Evolutionary conservation across 2,888 invertebrate species (phyloP).

Genomic region (Hipparchia sbordonii): DNA sequence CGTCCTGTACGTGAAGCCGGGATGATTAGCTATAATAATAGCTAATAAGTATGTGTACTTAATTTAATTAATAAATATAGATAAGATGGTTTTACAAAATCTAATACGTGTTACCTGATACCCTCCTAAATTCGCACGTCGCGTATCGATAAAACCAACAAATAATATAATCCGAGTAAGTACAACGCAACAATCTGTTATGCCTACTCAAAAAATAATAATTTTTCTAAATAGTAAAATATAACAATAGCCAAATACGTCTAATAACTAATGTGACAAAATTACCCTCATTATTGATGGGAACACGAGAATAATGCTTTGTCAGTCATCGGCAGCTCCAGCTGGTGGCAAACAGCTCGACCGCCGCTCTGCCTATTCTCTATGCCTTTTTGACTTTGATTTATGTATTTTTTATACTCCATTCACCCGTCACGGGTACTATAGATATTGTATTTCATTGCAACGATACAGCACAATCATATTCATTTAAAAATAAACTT

Average conservation of each 20-base stretch:
- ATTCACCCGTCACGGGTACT: constrained; percentile 79
- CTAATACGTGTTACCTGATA: too few species aligned
- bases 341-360: constrained; percentile 77
- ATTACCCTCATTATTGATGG: constrained; percentile 82
- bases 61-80: too few species aligned
- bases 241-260: constrained; percentile 74
- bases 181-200: constrained; percentile 16
- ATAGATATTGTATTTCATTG: constrained; percentile 64
- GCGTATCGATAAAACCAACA: constrained; percentile 3
- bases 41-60: too few species aligned
- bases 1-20: too few species aligned
- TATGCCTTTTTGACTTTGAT: constrained; percentile 84
- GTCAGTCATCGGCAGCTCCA: constrained; percentile 58
- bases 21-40: too few species aligned
- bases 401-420: constrained; percentile 81
- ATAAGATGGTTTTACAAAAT: too few species aligned
- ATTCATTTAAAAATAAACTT: constrained; percentile 24
- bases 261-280: constrained; percentile 76
- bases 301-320: constrained; percentile 65
- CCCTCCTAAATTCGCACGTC: not conserved
- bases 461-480: constrained; percentile 46
- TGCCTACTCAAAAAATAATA: constrained; percentile 23
- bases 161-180: not conserved
- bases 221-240: constrained; percentile 48
- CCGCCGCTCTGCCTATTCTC: constrained; percentile 75